These are phyloP conservation scores for Tor tambroides DNA, from an alignment of 2,113 vertebrate species.

Conservation along the genomic window DNA sequence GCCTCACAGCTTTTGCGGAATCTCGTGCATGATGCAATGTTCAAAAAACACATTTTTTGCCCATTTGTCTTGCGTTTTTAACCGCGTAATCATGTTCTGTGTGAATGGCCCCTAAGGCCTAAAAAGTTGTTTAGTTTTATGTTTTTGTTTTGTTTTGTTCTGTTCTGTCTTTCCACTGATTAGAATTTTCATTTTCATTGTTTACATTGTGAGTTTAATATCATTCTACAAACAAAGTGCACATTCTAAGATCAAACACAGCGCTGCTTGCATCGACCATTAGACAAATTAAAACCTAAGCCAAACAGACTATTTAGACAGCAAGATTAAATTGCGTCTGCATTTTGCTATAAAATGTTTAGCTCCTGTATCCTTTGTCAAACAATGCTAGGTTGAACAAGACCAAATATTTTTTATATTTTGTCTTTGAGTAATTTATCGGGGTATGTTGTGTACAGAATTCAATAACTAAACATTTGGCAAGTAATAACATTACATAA, in stretches of 20 bases:
- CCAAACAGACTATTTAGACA: not conserved
- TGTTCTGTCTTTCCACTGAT: not conserved
- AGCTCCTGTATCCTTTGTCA: not conserved
- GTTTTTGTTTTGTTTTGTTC: not conserved
- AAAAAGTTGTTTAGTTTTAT: no score
- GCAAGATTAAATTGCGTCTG: not conserved
- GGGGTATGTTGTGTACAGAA: not conserved
- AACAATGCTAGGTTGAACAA: not conserved
- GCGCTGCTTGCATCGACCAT: not conserved
- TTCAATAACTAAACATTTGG: conserved; percentile 8
- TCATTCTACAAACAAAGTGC: not conserved
- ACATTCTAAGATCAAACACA: not conserved
- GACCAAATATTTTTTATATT: conserved; percentile 1
- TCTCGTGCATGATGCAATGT: not conserved
- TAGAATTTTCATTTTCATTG: not conserved
- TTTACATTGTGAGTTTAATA: not conserved
- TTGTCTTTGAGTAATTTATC: conserved; percentile 13
- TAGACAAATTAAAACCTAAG: not conserved
- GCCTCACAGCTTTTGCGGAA: not conserved
- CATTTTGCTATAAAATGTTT: conserved; percentile 8
- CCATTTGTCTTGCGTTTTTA: no score
- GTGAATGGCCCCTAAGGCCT: no score
- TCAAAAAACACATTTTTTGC: no score
- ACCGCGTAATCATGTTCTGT: no score
- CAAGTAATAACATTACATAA: conserved; percentile 21